Percentiles rank a stretch among this genome's conserved stretches.
Evolutionary conservation across 2,888 invertebrate genomes (phyloP).

Genomic region (Parnassius mnemosyne): DNA sequence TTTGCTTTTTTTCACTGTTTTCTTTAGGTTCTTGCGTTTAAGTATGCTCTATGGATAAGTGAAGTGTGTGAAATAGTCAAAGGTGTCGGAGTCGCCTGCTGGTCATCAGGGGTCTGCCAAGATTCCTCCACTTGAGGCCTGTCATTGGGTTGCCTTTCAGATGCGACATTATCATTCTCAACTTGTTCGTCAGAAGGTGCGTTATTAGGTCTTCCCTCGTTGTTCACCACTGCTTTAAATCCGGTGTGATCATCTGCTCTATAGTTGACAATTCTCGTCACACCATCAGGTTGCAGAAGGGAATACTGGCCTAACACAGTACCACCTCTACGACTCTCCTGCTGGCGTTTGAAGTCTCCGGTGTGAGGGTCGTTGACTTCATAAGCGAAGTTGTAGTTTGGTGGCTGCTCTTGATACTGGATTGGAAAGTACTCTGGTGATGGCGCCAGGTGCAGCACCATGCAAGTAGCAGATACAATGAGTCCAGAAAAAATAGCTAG

Average conservation of each 20-base stretch:
- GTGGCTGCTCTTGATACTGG: constrained; percentile 33
- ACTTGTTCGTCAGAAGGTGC: background rate
- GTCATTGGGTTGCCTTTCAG: constrained; percentile 5
- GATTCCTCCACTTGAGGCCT: constrained; percentile 10
- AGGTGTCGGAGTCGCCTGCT: constrained; percentile 5
- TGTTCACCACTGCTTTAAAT: constrained; percentile 77
- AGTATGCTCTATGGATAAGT: constrained; percentile 15
- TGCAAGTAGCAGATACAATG: constrained; percentile 57
- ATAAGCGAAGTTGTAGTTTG: constrained; percentile 75
- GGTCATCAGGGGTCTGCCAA: constrained; percentile 9
- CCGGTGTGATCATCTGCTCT: constrained; percentile 76
- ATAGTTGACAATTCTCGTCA: constrained; percentile 77
- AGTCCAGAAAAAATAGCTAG: constrained; percentile 40
- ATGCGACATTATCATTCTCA: constrained; percentile 2
- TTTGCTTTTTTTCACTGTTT: no score
- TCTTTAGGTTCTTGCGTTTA: background rate
- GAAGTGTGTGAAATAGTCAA: constrained; percentile 18
- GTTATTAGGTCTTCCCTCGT: constrained; percentile 31
- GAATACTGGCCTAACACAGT: constrained; percentile 78
- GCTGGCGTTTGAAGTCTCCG: constrained; percentile 78
- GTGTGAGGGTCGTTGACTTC: constrained; percentile 76
- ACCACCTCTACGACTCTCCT: constrained; percentile 74
- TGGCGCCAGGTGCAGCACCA: constrained; percentile 53
- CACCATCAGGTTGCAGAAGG: constrained; percentile 77
- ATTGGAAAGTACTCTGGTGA: constrained; percentile 34